A percentile compares a stretch with the other conserved stretches of the same genome.
Conservation (phyloP, 2,888 invertebrate species). For the Esperia sulphurella region DNA sequence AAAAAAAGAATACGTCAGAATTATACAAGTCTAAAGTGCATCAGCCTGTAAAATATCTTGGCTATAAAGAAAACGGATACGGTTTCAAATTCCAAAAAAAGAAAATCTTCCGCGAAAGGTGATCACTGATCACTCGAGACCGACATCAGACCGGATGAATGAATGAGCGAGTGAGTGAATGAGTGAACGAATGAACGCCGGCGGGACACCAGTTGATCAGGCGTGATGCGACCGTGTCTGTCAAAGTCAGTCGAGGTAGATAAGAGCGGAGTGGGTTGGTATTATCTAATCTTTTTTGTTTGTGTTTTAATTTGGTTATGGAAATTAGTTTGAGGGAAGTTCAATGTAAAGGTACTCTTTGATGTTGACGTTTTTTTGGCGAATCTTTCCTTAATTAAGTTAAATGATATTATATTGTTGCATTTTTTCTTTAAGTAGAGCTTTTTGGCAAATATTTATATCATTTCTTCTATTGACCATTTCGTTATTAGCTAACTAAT, state of each 20-base stretch:
- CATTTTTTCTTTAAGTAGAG: too few relatives aligned
- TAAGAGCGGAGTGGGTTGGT: constrained; percentile 41
- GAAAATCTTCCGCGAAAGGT: constrained; percentile 46
- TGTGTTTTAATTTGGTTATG: constrained; percentile 8
- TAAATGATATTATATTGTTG: too few relatives aligned
- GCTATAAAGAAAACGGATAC: constrained; percentile 15
- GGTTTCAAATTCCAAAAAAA: constrained; percentile 34
- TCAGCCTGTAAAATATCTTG: background rate
- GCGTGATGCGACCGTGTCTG: constrained; percentile 67
- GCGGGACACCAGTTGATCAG: constrained; percentile 75
- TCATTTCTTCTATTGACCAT: too few relatives aligned
- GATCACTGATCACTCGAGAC: constrained; percentile 72
- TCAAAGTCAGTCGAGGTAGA: constrained; percentile 52
- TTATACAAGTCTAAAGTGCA: background rate
- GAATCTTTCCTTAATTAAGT: background rate
- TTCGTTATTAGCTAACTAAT: too few relatives aligned
- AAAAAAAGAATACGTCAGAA: too few relatives aligned
- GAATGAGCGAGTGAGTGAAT: constrained; percentile 52
- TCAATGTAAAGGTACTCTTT: constrained; percentile 1
- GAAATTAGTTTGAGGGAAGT: constrained; percentile 7
- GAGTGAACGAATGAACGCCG: constrained; percentile 45
- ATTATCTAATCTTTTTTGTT: constrained; percentile 8
- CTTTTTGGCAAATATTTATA: too few relatives aligned
- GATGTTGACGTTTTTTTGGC: background rate
- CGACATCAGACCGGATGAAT: constrained; percentile 50